Evolutionary conservation across 2,113 vertebrate species (phyloP), one percentile per base, ranked within the genome.

Genomic region (Balaenoptera acutorostrata): DNA sequence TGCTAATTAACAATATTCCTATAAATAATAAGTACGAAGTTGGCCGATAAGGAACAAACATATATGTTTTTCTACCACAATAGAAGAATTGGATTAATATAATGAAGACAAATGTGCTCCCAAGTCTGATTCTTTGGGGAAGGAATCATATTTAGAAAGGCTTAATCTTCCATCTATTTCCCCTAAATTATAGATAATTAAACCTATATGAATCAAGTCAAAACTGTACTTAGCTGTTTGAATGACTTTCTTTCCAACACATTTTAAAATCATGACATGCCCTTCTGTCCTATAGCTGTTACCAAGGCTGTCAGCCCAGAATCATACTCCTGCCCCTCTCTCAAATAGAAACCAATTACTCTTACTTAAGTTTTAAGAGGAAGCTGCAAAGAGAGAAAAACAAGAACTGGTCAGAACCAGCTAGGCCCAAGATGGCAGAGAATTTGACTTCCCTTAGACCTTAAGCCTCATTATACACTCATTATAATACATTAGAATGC

Each of bases 201-300:
- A 87, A 61, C 3, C 15, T 68, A 14, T 29, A 61, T 57, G 41
- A 63, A 7, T 86, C n/a, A 89, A 93, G 33, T 77, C 46, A 46
- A 93, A 93, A 72, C 17, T 94, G 12, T 74, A 78, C 39, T 72
- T 95, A 86, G 12, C 17, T 77, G 10, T 64, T 86, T 63, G 39
- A 95, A 86, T 64, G 27, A 61, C n/a, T 95, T 96, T 75, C n/a
- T 93, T 75, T 31, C 44, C 46, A 91, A 91, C 29, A 88, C 1
- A 49, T 72, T 91, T 93, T 81, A 88, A 21, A 77, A 91, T 93
- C 18, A 55, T n/a, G 27, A 41, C 33, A 69, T 78, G 10, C 2
- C 41, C 39, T 80, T 86, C 66, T 91, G 15, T 84, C 17, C 18
- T 57, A 57, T 27, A 78, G 49, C 31, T n/a, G 75, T 78, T n/a